Base-by-base conservation (phyloP, 2,888 invertebrate genomes). In the Salticus scenicus region DNA sequence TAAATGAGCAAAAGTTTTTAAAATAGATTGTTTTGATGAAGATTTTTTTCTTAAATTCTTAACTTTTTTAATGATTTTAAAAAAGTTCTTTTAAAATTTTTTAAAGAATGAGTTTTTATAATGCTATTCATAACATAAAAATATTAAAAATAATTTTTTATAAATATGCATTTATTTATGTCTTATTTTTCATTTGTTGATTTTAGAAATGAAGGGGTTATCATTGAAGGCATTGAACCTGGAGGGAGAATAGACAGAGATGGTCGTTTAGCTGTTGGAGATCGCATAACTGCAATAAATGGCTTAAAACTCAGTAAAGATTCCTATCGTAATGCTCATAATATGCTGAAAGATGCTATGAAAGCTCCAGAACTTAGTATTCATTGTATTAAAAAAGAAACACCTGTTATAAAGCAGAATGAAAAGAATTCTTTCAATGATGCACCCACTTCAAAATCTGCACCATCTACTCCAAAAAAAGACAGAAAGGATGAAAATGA, bases 261-360 rank as follows among this genome's bases (percentile, higher is more conserved):
- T 90, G 97, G 96, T 4, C 92, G 94, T 76, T 92, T 95, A 8
- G 92, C 93, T 75, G 93, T 95, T 33, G 94, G 94, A 81, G 97
- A 97, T 92, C 93, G 95, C 88, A 96, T 97, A 88, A 92, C 96
- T 1, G 96, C 96, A 91, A 96, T 97, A 89, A 97, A 97, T 91
- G 96, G 95, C 20, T 94, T 94, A 86, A 94, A 94, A 91, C 92
- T 96, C 67, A 91, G 94, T 33, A 94, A 94, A 87, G 93, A 95
- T 91, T 94, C 94, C 41, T 95, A 94, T 90, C 92, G 93, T 90
- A 93, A 92, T 90, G 96, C 96, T 31, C 96, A 96, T 91, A 95
- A 95, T 89, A 94, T 96, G 89, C 94, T 96, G 90, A 93, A 94
- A 88, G 93, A 94, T 88, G 94, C 95, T 31, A 92, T 95, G 89